A percentile compares a stretch with the other conserved stretches of the same genome.
These are phyloP conservation scores for Megathymus violae DNA, from an alignment of 1,140 invertebrate species.

Conservation along the genomic window DNA sequence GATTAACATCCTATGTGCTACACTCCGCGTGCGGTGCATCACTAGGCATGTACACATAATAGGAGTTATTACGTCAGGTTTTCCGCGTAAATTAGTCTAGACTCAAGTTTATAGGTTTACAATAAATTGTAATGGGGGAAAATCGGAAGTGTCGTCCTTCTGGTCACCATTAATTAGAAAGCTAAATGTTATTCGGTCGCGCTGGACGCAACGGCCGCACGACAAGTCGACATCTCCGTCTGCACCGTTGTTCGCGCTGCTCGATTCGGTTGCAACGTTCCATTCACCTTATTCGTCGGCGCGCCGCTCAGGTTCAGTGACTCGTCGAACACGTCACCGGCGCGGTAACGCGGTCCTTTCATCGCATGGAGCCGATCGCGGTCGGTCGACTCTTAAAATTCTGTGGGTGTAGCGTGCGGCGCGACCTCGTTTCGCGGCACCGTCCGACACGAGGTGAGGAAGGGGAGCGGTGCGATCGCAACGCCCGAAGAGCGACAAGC, in stretches of 20 bases:
- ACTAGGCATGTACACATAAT: too few relatives aligned
- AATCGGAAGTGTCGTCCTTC: neutral
- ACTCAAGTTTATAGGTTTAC: neutral
- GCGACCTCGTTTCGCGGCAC: conserved; percentile 66
- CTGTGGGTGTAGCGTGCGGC: conserved; percentile 61
- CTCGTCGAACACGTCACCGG: conserved; percentile 69
- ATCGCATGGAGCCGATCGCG: conserved; percentile 57
- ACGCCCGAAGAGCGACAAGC: conserved; percentile 52
- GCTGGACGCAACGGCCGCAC: conserved; percentile 38
- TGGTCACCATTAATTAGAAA: conserved; percentile 71
- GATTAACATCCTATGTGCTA: too few relatives aligned
- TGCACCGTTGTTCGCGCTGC: conserved; percentile 52
- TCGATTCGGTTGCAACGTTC: conserved; percentile 76
- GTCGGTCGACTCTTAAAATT: conserved; percentile 60
- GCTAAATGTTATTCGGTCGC: conserved; percentile 56
- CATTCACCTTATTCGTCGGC: conserved; percentile 77
- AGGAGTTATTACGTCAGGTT: too few relatives aligned
- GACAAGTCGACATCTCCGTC: conserved; percentile 46
- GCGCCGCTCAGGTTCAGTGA: conserved; percentile 75
- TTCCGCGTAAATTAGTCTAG: too few relatives aligned
- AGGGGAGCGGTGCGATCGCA: conserved; percentile 36
- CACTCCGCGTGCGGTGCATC: too few relatives aligned
- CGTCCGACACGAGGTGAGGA: conserved; percentile 22
- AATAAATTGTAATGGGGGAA: neutral
- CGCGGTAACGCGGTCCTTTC: conserved; percentile 69